Evolutionary conservation across 1,140 invertebrate species (phyloP), one percentile per base, ranked within the genome.

Genomic region (Neotoxoptera formosana): DNA sequence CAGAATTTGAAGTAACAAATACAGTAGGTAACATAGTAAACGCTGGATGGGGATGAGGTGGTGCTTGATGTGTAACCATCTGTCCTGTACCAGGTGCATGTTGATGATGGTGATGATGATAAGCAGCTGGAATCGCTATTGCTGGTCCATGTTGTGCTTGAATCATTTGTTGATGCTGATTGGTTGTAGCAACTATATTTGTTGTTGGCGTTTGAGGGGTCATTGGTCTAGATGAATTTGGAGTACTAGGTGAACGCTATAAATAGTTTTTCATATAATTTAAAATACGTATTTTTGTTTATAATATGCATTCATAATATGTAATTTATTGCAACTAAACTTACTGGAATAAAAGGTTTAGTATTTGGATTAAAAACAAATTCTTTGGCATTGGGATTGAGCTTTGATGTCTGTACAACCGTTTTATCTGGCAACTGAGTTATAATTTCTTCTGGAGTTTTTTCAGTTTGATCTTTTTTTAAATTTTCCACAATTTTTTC

Each of bases 311-410:
- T 93, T 88, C 25, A 94, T 88, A 89, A 67, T 47, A 94, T 34
- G 25, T 48, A 51, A 34, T 83, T 34, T 4, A 23, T 81, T 7
- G 2, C 41, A 51, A 92, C 81, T 48, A 25, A 90, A 95, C 97
- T 97, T 95, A 98, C 96, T n/a, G 98, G 97, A 94, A 97, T 97
- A 95, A 98, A 98, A 14, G 97, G 96, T 95, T 98, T 98, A 45
- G 97, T 97, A 94, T 97, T 97, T 41, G 98, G 98, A 96, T 98
- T 98, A 90, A 97, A 95, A 30, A 96, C 95, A 95, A 98, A 98
- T 95, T 98, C 97, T 95, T 98, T 98, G 36, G 98, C 98, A 95
- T 98, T 97, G 53, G 98, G 98, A 96, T 98, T 98, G 56, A 98
- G 96, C 1, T 96, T 98, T 36, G 97, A 98, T 94, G 97, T 97